These are phyloP conservation scores for Platycheirus rosarum DNA, from an alignment of 2,888 invertebrate species.

Conservation along the genomic window DNA sequence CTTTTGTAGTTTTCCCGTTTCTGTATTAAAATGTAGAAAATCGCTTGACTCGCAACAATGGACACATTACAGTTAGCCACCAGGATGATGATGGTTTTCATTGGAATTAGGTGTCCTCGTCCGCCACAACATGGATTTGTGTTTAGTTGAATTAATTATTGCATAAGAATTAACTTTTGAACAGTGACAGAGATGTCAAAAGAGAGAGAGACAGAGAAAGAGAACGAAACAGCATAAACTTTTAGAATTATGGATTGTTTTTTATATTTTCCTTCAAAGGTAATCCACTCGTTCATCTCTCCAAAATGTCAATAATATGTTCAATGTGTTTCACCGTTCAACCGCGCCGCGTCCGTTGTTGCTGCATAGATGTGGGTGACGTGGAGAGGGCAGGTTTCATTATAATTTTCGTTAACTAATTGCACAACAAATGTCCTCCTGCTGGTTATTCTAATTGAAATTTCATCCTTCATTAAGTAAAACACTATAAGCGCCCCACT, in stretches of 20 bases:
- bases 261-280: not conserved
- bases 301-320: constrained; percentile 19
- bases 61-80: no score
- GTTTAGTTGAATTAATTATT: constrained; percentile 56
- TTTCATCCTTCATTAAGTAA: constrained; percentile 69
- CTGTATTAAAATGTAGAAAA: constrained; percentile 22
- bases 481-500: constrained; percentile 30
- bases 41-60: no score
- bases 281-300: constrained; percentile 8
- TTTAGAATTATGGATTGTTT: not conserved
- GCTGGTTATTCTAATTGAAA: constrained; percentile 69
- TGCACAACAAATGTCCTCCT: constrained; percentile 57
- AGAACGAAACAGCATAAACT: not conserved
- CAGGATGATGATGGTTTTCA: constrained; percentile 37
- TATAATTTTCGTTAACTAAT: constrained; percentile 65
- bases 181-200: not conserved
- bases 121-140: constrained; percentile 57
- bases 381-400: constrained; percentile 28
- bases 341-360: not conserved
- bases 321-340: constrained; percentile 1
- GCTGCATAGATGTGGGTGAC: not conserved
- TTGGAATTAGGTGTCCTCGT: constrained; percentile 61
- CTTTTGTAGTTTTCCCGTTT: constrained; percentile 4
- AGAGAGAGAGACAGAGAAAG: not conserved
- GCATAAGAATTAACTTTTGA: constrained; percentile 42